Percentiles rank a stretch among this genome's conserved stretches.
Evolutionary conservation across 2,888 invertebrate species (phyloP).

Genomic region (Meghimatium bilineatum): DNA sequence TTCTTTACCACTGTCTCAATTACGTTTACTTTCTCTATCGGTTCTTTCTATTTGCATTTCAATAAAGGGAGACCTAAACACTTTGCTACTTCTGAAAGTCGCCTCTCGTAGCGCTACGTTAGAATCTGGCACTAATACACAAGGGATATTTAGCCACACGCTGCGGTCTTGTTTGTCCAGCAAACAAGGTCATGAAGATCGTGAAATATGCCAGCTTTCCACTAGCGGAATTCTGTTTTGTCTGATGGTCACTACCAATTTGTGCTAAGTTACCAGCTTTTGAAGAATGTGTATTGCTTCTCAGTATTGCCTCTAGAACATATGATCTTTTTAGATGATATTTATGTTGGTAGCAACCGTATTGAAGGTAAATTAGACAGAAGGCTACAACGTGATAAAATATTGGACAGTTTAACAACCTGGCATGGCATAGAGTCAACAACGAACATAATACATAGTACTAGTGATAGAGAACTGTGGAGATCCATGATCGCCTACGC

Average conservation of each 20-base stretch:
- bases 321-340: too few species aligned
- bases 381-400: too few species aligned
- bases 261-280: background rate
- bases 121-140: background rate
- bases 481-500: too few species aligned
- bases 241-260: background rate
- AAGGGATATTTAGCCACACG: conserved; percentile 7
- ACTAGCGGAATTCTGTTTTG: background rate
- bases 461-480: too few species aligned
- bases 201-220: conserved; percentile 19
- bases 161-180: conserved; percentile 9
- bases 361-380: too few species aligned
- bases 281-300: too few species aligned
- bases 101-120: background rate
- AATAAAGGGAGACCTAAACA: background rate
- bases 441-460: too few species aligned
- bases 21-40: background rate
- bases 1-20: background rate
- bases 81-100: background rate
- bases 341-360: background rate
- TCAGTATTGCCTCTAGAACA: too few species aligned
- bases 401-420: too few species aligned
- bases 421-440: too few species aligned
- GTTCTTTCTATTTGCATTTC: background rate
- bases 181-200: background rate